Conservation (phyloP, 1,140 invertebrate species). For the Lineus longissimus region DNA sequence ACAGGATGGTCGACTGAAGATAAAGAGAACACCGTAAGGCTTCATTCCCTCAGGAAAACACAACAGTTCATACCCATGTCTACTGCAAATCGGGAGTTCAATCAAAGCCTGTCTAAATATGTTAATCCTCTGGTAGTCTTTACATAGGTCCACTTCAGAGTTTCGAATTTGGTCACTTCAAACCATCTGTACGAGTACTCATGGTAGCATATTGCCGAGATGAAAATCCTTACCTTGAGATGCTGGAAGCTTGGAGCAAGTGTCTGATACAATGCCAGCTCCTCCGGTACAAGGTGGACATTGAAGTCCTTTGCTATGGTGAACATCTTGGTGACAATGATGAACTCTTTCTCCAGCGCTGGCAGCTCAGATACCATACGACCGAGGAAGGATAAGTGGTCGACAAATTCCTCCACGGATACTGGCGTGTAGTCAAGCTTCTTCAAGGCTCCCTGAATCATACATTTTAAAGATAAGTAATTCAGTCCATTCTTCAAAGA, state of each 20-base stretch:
- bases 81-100: neutral
- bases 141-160: too few relatives aligned
- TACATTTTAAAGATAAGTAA: neutral
- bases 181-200: too few relatives aligned
- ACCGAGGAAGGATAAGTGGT: slow-evolving; percentile 50
- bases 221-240: slow-evolving; percentile 50
- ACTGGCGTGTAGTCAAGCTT: slow-evolving; percentile 42
- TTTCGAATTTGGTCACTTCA: too few relatives aligned
- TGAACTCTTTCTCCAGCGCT: slow-evolving; percentile 49
- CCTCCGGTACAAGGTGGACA: slow-evolving; percentile 43
- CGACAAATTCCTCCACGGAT: slow-evolving; percentile 53
- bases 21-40: neutral
- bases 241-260: slow-evolving; percentile 51
- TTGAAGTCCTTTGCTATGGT: slow-evolving; percentile 48
- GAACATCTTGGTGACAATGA: slow-evolving; percentile 43
- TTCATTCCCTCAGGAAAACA: neutral
- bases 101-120: neutral
- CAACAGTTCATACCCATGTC: neutral
- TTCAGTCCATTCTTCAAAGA: too few relatives aligned
- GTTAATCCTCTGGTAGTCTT: too few relatives aligned
- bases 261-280: slow-evolving; percentile 49
- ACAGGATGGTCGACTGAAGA: slow-evolving; percentile 46
- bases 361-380: slow-evolving; percentile 47
- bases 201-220: too few relatives aligned
- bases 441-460: slow-evolving; percentile 44